Evolutionary conservation across 2,113 vertebrate species (phyloP).

Genomic region (Atherinomorus stipes): DNA sequence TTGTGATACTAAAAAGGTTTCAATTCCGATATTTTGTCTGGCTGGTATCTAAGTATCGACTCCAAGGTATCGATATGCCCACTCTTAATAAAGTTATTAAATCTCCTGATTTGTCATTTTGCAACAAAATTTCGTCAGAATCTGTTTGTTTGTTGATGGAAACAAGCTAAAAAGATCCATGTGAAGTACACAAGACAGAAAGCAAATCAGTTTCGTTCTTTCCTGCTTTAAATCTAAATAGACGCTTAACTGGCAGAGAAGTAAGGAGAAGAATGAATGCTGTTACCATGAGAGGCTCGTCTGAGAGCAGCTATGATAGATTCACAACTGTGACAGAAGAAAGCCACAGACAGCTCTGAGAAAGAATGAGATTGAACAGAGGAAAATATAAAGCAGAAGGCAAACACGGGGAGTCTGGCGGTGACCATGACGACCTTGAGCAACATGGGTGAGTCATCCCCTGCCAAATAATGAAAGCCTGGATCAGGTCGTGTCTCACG

Average conservation of each 20-base stretch:
- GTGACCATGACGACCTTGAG: constrained; percentile 47
- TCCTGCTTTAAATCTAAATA: no score
- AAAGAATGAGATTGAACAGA: not conserved
- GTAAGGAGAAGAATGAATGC: not conserved
- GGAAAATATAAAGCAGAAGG: not conserved
- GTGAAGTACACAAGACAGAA: constrained; percentile 1
- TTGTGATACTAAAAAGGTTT: no score
- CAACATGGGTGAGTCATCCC: constrained; percentile 45
- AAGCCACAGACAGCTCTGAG: not conserved
- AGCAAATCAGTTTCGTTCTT: no score
- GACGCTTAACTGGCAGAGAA: no score
- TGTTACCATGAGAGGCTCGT: not conserved
- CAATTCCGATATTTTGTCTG: no score
- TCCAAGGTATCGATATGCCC: no score
- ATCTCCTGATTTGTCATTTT: not conserved
- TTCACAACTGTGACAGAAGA: not conserved
- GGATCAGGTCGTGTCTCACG: constrained; percentile 33
- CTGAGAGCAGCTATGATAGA: not conserved
- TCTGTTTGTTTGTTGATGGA: no score
- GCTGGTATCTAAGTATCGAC: no score
- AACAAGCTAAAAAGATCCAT: not conserved
- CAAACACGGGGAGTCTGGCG: not conserved
- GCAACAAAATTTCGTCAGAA: no score
- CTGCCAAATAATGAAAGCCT: constrained; percentile 36
- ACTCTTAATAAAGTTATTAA: no score